Base-by-base conservation (phyloP, 2,888 invertebrate genomes). In the Nudaria mundana region DNA sequence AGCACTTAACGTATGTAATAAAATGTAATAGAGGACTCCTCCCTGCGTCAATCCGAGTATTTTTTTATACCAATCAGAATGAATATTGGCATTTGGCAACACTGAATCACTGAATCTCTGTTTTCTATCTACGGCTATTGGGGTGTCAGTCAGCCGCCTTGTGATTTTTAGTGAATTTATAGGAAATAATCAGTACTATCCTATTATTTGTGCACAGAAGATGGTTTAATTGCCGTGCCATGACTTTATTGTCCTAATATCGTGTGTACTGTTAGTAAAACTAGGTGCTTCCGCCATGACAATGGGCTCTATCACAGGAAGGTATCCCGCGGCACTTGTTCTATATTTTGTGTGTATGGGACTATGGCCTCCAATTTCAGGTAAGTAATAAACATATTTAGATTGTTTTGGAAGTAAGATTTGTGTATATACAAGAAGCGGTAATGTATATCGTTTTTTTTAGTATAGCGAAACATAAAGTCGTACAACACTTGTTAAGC, bases 131-230 rank as follows among this genome's bases (percentile, higher is more conserved):
- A 82, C 87, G 88, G 87, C 85, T 81, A n/a, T n/a, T 87, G 81
- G 86, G 83, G 85, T 88, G 87, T 84, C 85, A 87, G 80, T 81
- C 80, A 87, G 80, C 81, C 80, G 81, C 76, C 72, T 76, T 73
- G 64, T 76, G 73, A 73, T 80, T 82, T 83, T 80, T 65, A 71
- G 68, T 72, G 71, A 69, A 79, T 73, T 69, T 79, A 68, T 70
- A 71, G 71, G n/a, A 77, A 80, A 64, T 74, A 81, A 63, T 73
- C 70, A 71, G 74, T 79, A 71, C 63, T 80, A 70, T 69, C 63
- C 51, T 56, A 63, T 63, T 65, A 43, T 58, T 68, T 64, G 62
- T 78, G 70, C 75, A 74, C 63, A 70, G 60, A 84, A 78, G 73
- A 87, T 87, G 87, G 66, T 76, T 51, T 80, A 72, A 71, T 62